Evolutionary conservation across 2,888 invertebrate species (phyloP).

Genomic region (Apodemia zela): DNA sequence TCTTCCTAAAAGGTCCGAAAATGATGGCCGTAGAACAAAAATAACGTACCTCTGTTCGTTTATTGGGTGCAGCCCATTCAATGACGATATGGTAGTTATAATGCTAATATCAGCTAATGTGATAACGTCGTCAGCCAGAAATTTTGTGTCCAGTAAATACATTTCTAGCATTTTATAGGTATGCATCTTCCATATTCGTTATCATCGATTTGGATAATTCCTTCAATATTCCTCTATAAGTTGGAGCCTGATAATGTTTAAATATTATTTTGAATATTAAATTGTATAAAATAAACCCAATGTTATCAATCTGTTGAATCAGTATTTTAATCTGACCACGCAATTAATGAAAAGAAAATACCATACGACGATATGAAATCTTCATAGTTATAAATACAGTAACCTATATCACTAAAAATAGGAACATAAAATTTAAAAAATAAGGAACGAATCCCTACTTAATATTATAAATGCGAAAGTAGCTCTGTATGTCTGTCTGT

Average conservation of each 20-base stretch:
- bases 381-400: too few relatives aligned
- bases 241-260: conserved; percentile 46
- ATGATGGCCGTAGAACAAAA: not conserved
- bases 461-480: too few relatives aligned
- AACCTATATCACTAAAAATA: too few relatives aligned
- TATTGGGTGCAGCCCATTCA: conserved; percentile 54
- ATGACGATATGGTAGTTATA: conserved; percentile 48
- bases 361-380: too few relatives aligned
- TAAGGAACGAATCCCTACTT: too few relatives aligned
- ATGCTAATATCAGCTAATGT: conserved; percentile 63
- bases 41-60: conserved; percentile 47
- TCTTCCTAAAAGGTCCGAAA: too few relatives aligned
- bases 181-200: conserved; percentile 48
- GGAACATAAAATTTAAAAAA: too few relatives aligned
- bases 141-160: conserved; percentile 50
- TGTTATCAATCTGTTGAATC: too few relatives aligned
- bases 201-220: conserved; percentile 44
- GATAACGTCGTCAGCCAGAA: conserved; percentile 51
- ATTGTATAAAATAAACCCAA: too few relatives aligned
- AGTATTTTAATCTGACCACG: too few relatives aligned
- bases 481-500: too few relatives aligned
- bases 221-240: conserved; percentile 52
- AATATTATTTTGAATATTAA: not conserved
- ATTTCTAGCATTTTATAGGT: conserved; percentile 55
- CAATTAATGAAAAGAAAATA: too few relatives aligned